Base-by-base conservation (phyloP, 2,888 invertebrate genomes). In the Eristalis pertinax region DNA sequence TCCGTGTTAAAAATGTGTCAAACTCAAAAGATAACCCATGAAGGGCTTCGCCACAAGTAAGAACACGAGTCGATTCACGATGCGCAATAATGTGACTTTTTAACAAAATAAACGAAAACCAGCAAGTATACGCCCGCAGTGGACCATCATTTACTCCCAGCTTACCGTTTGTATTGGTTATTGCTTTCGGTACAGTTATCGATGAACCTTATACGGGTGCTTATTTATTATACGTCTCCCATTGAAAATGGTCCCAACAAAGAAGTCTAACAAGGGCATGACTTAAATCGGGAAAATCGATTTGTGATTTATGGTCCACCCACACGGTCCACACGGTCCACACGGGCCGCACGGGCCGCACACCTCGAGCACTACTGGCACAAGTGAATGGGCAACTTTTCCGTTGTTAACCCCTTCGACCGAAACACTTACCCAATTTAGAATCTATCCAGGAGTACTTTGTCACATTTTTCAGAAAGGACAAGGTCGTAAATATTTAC, bases 401-500 rank as follows among this genome's bases (percentile, higher is more conserved):
- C 35, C 35, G 24, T 26, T 65, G 56, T 75, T 73, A 35, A 22
- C 43, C 67, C 22, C 26, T 60, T 56, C 43, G 7, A 3, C 67
- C 19, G 2, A 64, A 67, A 56, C 58, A 68, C 60, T 60, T 60
- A 60, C 69, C 72, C 72, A 62, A 73, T 75, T 75, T 50, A 13
- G 67, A 29, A 64, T 65, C 74, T 65, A 56, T 65, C 65, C 64
- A 63, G 32, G 67, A 77, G 62, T 50, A 68, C 63, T 68, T 22
- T 73, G 56, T n/a, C 62, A 26, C 67, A 73, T 77, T 77, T 83
- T 76, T 77, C 76, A 72, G 72, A 77, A 58, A 58, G 60, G 26
- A 26, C 67, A 68, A 77, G 72, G 77, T 77, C 77, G 77, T 83
- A 83, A 83, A 77, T 83, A 83, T 83, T 73, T 73, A 73, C 83